These are phyloP conservation scores for Clamator glandarius DNA, from an alignment of 2,797 vertebrate species.

Conservation along the genomic window DNA sequence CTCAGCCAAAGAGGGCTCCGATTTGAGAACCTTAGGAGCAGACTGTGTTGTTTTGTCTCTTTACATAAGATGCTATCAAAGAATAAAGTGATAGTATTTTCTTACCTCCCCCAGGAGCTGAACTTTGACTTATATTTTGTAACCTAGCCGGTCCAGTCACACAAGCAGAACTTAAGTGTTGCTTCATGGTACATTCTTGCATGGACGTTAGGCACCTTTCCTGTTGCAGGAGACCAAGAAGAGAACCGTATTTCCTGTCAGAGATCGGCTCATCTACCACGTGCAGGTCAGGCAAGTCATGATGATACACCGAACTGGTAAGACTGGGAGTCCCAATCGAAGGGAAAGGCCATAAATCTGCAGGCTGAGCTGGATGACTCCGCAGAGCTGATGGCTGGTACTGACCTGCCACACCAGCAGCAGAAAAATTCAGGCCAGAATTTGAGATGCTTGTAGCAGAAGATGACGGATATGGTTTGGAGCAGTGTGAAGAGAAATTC, in stretches of 20 bases:
- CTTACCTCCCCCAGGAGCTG: slow-evolving; percentile 80
- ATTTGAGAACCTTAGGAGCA: not conserved
- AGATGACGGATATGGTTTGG: slow-evolving; percentile 62
- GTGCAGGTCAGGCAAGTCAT: slow-evolving; percentile 49
- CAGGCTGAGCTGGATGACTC: slow-evolving; percentile 35
- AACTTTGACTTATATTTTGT: slow-evolving; percentile 78
- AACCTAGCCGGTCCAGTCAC: slow-evolving; percentile 70
- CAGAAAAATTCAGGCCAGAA: slow-evolving; percentile 18
- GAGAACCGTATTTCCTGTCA: slow-evolving; percentile 83
- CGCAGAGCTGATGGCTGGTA: slow-evolving; percentile 59
- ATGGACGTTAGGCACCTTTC: slow-evolving; percentile 78
- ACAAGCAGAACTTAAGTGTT: slow-evolving; percentile 78
- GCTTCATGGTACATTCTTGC: slow-evolving; percentile 78
- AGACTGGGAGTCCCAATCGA: slow-evolving; percentile 54
- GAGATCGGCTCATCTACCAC: slow-evolving; percentile 63
- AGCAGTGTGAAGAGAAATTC: slow-evolving; percentile 71
- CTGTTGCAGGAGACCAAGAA: slow-evolving; percentile 87
- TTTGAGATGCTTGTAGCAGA: slow-evolving; percentile 37
- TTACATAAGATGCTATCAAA: not conserved
- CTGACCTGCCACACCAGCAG: slow-evolving; percentile 7
- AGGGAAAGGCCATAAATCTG: slow-evolving; percentile 81
- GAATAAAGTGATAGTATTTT: slow-evolving; percentile 17
- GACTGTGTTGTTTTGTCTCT: not conserved
- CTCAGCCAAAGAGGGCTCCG: not conserved
- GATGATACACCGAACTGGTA: slow-evolving; percentile 40